Conservation (phyloP, 2,888 invertebrate genomes). For the Prionchulus punctatus region DNA sequence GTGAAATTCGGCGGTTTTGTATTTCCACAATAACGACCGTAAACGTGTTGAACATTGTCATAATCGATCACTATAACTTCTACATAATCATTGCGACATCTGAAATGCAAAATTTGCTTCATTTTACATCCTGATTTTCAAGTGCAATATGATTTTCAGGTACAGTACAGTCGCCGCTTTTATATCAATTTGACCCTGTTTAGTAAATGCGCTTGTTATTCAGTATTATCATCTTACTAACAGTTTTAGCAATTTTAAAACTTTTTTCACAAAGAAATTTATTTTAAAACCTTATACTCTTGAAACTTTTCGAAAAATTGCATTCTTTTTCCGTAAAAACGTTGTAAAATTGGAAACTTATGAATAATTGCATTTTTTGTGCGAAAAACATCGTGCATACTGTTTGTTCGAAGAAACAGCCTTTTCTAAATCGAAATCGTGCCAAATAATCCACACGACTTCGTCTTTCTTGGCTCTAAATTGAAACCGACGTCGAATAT, state of each 20-base stretch:
- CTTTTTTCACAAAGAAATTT: no score
- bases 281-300: no score
- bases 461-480: conserved; percentile 2
- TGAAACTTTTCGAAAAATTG: no score
- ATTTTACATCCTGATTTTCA: no score
- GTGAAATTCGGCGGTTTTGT: conserved; percentile 13
- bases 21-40: conserved; percentile 11
- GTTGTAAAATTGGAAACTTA: neutral
- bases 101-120: no score
- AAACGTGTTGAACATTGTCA: conserved; percentile 12
- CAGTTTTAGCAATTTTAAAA: no score
- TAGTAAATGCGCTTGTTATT: no score
- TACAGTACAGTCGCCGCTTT: no score
- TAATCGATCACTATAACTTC: conserved; percentile 20
- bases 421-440: conserved; percentile 8
- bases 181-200: no score
- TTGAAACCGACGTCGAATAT: neutral
- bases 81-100: conserved; percentile 26
- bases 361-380: neutral
- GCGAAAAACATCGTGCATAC: neutral
- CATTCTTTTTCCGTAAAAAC: neutral
- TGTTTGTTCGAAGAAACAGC: conserved; percentile 1
- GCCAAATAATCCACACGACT: conserved; percentile 11
- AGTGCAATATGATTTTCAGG: no score
- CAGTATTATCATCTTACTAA: no score